Base-by-base conservation (phyloP, 2,113 vertebrate species). In the Benthochromis sp. region DNA sequence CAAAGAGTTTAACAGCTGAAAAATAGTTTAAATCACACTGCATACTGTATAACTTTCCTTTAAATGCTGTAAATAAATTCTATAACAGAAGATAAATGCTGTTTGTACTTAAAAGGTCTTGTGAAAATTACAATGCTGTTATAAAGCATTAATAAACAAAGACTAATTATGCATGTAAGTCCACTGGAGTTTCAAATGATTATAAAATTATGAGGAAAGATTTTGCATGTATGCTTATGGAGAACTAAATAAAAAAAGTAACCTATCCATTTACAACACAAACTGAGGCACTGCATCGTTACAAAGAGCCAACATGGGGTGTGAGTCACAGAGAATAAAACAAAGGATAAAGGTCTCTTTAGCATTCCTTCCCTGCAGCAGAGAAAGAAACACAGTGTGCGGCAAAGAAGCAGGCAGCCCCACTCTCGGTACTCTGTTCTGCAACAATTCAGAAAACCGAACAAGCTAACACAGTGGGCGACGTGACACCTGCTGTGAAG, bases 301-400 rank as follows among this genome's bases (percentile, higher is more conserved):
- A 89, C 80, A 92, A 92, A 78, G 43, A 84, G 81, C 16, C 83
- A 71, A 55, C 83, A 82, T 57, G 82, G 84, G 89, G 83, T 83
- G 82, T 84, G 89, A 92, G 82, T 86, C 78, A 79, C 55, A 47
- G n/a, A 34, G 66, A 79, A 84, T 38, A 82, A 86, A 86, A 85
- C 19, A 7, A 57, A 81, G 73, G 79, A 87, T 61, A 82, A 88
- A 91, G 78, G 84, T 78, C 88, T 85, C 59, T 84, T 89, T 83
- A 82, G 69, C 85, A 89, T 92, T 94, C 88, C 83, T 88, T 69
- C 85, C 91, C 86, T 79, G 83, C 71, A 81, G 83, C 31, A 81
- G 38, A 87, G 82, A 86, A 89, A 82, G 61, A 86, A 82, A 84
- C 59, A 27, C 69, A 27, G 57, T 79, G 82, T 54, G 90, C 38